Percentiles rank a stretch among this genome's conserved stretches.
Conservation (phyloP, 2,797 vertebrate genomes). For the Esox masquinongy region DNA sequence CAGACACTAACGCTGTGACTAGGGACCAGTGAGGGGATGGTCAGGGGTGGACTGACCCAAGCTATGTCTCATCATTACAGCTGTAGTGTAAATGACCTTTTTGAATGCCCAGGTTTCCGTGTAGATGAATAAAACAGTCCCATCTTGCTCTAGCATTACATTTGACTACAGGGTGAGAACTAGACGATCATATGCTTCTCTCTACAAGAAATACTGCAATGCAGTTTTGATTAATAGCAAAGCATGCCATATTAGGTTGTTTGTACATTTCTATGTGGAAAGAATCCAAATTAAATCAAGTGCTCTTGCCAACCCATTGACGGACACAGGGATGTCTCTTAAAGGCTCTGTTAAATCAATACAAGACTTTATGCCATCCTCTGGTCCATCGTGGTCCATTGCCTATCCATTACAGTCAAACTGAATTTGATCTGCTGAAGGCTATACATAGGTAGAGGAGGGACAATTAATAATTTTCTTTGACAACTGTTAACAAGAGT, state of each 20-base stretch:
- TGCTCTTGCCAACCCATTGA: not conserved
- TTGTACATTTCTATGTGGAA: not conserved
- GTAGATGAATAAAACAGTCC: not conserved
- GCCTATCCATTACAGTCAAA: conserved; percentile 58
- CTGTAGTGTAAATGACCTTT: not conserved
- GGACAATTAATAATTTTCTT: conserved; percentile 56
- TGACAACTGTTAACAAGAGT: conserved; percentile 12
- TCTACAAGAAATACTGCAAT: not conserved
- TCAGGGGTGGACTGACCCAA: not conserved
- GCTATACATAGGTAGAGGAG: conserved; percentile 39
- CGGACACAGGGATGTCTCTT: conserved; percentile 19
- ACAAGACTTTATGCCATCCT: conserved; percentile 20
- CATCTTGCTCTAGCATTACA: not conserved
- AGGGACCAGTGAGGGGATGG: not conserved
- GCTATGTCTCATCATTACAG: too few relatives aligned
- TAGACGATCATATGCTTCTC: not conserved
- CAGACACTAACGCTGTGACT: not conserved
- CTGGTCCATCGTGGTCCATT: conserved; percentile 26
- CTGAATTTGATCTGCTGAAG: conserved; percentile 52
- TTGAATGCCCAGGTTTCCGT: not conserved
- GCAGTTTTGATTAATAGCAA: not conserved
- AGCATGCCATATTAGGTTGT: not conserved
- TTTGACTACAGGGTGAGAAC: not conserved
- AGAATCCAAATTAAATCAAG: not conserved
- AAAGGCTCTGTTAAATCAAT: conserved; percentile 43